Evolutionary conservation across 1,140 invertebrate species (phyloP), one percentile per base, ranked within the genome.

Genomic region (Trichogramma pretiosum): DNA sequence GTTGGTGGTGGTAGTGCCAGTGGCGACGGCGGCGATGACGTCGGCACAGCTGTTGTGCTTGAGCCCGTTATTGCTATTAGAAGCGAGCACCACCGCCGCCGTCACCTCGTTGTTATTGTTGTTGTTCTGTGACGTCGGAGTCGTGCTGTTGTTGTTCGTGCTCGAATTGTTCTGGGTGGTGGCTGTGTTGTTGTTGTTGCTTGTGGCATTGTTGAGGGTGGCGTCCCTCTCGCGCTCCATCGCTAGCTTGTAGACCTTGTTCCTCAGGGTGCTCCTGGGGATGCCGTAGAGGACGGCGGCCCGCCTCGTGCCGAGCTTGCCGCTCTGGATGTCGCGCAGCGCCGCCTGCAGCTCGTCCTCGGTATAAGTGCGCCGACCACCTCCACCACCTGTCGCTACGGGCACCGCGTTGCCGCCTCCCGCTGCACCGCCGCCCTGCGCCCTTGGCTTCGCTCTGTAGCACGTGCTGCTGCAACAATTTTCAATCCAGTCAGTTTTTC

Each of bases 261-360:
- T 96, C 33, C 93, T 78, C 5, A 98, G 77, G 3, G 93, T 96
- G 43, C 93, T 95, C 43, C 93, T 77, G 4, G 93, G 93, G 63
- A 97, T 94, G 47, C 92, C 91, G 67, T 97, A 97, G 51, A 95
- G 85, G 22, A 90, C 89, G 26, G 93, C 89, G 1, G 93, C 92
- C 49, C 93, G 77, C 24, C 93, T 73, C 2, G 91, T 94, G 37
- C 91, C 93, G 46, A 97, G 74, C 64, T 90, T 89, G 5, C 91
- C 92, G 62, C 83, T 87, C 63, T 93, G 84, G 59, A 97, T 94
- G 68, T 96, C 93, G 51, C 87, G 77, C 34, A 97, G 77, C 8
- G 92, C 92, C 13, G 85, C 84, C 59, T 88, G 84, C 8, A 96
- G 76, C 65, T 94, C 92, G 56, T 93, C 88, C 61, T 94, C 89